A percentile compares a stretch with the other conserved stretches of the same genome.
Conservation (phyloP, 1,140 invertebrate genomes). For the Belonocnema kinseyi region DNA sequence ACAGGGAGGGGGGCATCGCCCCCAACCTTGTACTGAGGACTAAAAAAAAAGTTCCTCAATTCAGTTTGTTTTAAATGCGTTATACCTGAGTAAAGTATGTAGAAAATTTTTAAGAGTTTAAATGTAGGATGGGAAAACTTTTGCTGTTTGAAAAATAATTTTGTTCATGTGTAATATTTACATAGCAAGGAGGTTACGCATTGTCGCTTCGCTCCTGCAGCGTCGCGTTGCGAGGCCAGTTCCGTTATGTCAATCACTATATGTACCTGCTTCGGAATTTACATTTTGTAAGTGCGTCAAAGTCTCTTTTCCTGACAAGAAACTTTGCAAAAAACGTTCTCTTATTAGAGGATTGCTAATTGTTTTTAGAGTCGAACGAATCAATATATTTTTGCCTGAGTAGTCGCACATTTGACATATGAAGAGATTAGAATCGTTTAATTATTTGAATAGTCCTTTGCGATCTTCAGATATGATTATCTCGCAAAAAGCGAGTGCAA, state of each 20-base stretch:
- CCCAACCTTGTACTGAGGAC: no score
- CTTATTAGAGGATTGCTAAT: background rate
- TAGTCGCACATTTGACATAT: background rate
- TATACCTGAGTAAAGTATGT: no score
- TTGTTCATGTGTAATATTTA: conserved; percentile 13
- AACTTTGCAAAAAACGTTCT: background rate
- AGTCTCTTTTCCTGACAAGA: background rate
- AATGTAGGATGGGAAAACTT: background rate
- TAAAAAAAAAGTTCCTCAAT: no score
- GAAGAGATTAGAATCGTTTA: background rate
- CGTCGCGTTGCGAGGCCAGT: conserved; percentile 10
- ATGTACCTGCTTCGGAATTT: background rate
- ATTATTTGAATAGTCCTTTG: background rate
- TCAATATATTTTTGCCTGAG: background rate
- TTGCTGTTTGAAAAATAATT: background rate
- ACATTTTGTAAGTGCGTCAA: background rate
- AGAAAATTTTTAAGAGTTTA: background rate
- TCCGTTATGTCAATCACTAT: conserved; percentile 16
- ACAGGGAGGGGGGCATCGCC: no score
- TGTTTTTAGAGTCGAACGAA: background rate
- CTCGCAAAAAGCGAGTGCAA: no score
- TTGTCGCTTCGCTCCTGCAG: conserved; percentile 7
- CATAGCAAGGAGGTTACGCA: conserved; percentile 15
- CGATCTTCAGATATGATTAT: background rate
- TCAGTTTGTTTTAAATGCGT: no score